A percentile compares a stretch with the other conserved stretches of the same genome.
Evolutionary conservation across 2,888 invertebrate species (phyloP).

Genomic region (Torymus texanus): DNA sequence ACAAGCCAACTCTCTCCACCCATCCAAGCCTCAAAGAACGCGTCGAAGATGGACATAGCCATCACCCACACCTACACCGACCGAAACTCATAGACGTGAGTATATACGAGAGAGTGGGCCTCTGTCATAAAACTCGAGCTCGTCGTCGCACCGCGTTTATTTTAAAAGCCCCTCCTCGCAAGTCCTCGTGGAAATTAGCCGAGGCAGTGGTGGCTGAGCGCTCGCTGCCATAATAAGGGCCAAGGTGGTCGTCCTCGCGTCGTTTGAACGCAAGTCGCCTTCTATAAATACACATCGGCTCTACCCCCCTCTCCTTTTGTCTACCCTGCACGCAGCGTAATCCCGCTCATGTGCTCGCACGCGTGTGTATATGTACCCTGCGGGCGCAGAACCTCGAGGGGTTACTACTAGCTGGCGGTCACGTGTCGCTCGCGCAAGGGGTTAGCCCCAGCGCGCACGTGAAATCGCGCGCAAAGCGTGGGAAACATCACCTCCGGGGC

Average conservation of each 20-base stretch:
- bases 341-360: background rate
- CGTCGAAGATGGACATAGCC: background rate
- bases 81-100: background rate
- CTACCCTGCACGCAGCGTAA: too few species aligned
- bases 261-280: background rate
- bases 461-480: constrained; percentile 55
- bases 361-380: background rate
- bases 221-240: background rate
- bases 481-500: constrained; percentile 56
- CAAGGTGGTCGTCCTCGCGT: constrained; percentile 41
- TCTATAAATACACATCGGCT: constrained; percentile 32
- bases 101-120: background rate
- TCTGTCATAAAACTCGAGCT: constrained; percentile 2
- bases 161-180: constrained; percentile 9
- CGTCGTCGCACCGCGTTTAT: constrained; percentile 14
- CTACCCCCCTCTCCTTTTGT: background rate
- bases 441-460: constrained; percentile 13
- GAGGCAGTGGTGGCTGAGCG: constrained; percentile 4
- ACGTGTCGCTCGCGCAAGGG: too few species aligned
- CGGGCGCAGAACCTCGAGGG: background rate
- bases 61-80: background rate
- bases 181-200: constrained; percentile 21
- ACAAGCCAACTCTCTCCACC: background rate
- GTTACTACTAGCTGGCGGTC: too few species aligned
- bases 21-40: background rate